Percentiles rank a stretch among this genome's conserved stretches.
Evolutionary conservation across 2,888 invertebrate genomes (phyloP).

Genomic region (Eupithecia insigniata): DNA sequence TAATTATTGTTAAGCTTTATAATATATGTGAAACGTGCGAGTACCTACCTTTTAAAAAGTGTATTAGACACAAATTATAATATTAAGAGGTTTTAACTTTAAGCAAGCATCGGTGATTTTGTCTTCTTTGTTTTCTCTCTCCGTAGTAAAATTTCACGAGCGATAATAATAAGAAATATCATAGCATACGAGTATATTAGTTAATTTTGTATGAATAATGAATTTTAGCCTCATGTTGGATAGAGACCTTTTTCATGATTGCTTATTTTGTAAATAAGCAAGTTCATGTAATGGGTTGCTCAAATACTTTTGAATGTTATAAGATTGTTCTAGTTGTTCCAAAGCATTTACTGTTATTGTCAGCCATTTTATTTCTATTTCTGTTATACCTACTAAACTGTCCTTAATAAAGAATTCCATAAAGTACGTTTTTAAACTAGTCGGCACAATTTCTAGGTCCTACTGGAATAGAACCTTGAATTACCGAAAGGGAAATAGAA

Average conservation of each 20-base stretch:
- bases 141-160: neutral
- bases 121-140: neutral
- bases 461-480: neutral
- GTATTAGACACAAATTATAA: constrained; percentile 4
- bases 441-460: neutral
- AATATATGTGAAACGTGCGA: neutral
- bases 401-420: neutral
- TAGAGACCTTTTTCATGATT: neutral
- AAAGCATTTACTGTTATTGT: constrained; percentile 64
- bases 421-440: neutral
- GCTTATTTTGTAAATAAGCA: constrained; percentile 23
- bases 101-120: neutral
- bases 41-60: neutral
- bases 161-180: neutral
- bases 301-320: constrained; percentile 10
- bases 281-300: constrained; percentile 5
- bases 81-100: neutral
- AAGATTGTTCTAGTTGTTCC: constrained; percentile 48
- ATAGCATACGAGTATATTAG: too few relatives aligned
- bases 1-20: neutral
- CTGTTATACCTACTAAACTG: neutral
- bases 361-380: constrained; percentile 8
- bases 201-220: neutral
- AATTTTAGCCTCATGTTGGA: neutral
- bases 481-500: constrained; percentile 7